A percentile compares a stretch with the other conserved stretches of the same genome.
phyloP scores from a whole-genome alignment of 2,797 vertebrate species.

The Apodemus agrarius region DNA sequence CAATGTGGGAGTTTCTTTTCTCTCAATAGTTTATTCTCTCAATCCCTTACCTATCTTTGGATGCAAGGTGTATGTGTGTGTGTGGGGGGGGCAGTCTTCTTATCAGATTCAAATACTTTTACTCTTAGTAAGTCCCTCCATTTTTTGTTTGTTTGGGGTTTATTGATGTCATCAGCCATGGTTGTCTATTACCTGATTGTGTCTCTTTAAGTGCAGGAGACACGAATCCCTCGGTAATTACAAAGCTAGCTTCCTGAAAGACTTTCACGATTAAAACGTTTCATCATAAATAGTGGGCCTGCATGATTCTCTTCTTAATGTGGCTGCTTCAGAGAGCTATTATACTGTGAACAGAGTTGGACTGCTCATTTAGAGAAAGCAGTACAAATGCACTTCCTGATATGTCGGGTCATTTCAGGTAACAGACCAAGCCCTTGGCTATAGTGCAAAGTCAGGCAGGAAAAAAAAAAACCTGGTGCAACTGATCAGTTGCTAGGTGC shows the following conservation, averaged over 20 bases:
- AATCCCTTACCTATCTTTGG: conserved; percentile 37
- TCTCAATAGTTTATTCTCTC: neutral
- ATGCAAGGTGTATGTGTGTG: neutral
- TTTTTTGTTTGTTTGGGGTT: conserved; percentile 38
- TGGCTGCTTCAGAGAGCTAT: conserved; percentile 65
- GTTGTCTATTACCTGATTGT: neutral
- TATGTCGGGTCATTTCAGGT: conserved; percentile 80
- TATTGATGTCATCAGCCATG: conserved; percentile 43
- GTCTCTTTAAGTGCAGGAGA: conserved; percentile 23
- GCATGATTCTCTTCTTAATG: conserved; percentile 30
- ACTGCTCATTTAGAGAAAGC: conserved; percentile 69
- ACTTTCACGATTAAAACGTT: conserved; percentile 59
- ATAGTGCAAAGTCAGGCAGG: conserved; percentile 51
- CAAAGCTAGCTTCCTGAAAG: neutral
- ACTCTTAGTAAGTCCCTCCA: conserved; percentile 17
- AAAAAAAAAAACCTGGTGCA: conserved; percentile 17
- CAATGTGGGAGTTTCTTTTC: neutral
- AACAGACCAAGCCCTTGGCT: conserved; percentile 63
- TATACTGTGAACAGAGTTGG: conserved; percentile 74
- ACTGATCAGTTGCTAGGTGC: neutral
- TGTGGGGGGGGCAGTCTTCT: conserved; percentile 35
- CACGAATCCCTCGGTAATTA: conserved; percentile 39
- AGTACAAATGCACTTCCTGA: conserved; percentile 77
- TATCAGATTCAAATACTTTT: conserved; percentile 65
- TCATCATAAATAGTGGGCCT: conserved; percentile 46